phyloP scores from a whole-genome alignment of 2,888 invertebrate genomes.

The Lasioglossum oenotherae region DNA sequence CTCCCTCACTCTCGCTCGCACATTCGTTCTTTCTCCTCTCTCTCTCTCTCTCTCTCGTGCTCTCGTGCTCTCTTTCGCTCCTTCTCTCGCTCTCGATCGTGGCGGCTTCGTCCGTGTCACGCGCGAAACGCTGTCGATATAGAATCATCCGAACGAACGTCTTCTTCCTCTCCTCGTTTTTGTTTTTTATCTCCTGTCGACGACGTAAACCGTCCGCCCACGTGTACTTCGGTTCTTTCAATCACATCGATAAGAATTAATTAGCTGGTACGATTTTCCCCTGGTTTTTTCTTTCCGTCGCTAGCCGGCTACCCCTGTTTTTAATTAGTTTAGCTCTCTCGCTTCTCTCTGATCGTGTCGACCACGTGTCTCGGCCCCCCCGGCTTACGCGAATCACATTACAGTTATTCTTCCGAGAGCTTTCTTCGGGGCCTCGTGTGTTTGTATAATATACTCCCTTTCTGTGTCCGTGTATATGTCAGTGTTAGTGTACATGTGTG shows the following conservation, averaged over 20 bases:
- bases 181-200: constrained; percentile 23
- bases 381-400: constrained; percentile 43
- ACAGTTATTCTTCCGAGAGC: constrained; percentile 2
- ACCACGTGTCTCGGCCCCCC: constrained; percentile 18
- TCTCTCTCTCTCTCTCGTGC: constrained; percentile 10
- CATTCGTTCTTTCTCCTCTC: background rate
- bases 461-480: background rate
- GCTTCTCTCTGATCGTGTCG: background rate
- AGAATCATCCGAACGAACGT: constrained; percentile 49
- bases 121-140: constrained; percentile 27
- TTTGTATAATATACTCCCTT: background rate
- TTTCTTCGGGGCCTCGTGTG: background rate
- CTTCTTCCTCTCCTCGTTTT: constrained; percentile 23
- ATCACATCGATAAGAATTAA: constrained; percentile 74
- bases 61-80: constrained; percentile 24
- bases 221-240: constrained; percentile 71
- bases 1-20: background rate
- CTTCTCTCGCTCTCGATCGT: constrained; percentile 44
- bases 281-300: constrained; percentile 68
- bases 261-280: constrained; percentile 79
- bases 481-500: background rate
- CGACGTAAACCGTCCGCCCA: constrained; percentile 56
- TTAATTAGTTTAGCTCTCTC: background rate
- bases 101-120: constrained; percentile 44
- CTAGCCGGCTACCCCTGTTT: background rate